A percentile compares a stretch with the other conserved stretches of the same genome.
These are phyloP conservation scores for Microtus montanus DNA, from an alignment of 2,113 vertebrate species.

Conservation along the genomic window DNA sequence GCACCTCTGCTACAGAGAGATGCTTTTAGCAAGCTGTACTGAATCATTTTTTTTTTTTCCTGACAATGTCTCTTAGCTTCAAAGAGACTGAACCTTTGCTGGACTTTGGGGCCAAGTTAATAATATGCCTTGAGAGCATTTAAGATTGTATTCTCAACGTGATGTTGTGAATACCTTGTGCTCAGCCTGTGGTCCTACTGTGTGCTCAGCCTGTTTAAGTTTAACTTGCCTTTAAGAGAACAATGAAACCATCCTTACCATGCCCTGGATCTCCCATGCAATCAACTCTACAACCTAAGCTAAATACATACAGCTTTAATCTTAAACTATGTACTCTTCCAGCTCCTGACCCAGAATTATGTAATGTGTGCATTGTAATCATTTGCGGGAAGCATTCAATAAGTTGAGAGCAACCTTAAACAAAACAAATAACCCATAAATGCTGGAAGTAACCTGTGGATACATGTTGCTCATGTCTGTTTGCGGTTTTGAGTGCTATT, in stretches of 20 bases:
- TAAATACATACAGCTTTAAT: background rate
- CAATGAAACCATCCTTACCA: background rate
- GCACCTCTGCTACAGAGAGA: slow-evolving; percentile 78
- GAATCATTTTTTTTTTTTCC: background rate
- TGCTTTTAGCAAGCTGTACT: slow-evolving; percentile 86
- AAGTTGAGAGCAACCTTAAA: background rate
- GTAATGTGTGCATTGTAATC: background rate
- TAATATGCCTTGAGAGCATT: background rate
- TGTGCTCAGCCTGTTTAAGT: background rate
- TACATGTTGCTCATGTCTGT: background rate
- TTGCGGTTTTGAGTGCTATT: background rate
- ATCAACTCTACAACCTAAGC: background rate
- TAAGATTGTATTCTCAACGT: background rate
- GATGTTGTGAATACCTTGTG: background rate
- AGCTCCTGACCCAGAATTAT: background rate
- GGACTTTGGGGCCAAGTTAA: background rate
- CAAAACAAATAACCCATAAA: background rate
- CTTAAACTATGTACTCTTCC: background rate
- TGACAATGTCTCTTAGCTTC: background rate
- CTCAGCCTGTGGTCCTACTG: background rate
- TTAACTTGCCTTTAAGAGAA: background rate
- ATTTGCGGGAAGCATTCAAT: background rate
- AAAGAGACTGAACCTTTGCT: background rate
- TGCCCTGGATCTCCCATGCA: too few relatives aligned
- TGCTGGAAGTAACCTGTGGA: background rate